Evolutionary conservation across 2,113 vertebrate genomes (phyloP), one percentile per base, ranked within the genome.

Genomic region (Okapia johnstoni): DNA sequence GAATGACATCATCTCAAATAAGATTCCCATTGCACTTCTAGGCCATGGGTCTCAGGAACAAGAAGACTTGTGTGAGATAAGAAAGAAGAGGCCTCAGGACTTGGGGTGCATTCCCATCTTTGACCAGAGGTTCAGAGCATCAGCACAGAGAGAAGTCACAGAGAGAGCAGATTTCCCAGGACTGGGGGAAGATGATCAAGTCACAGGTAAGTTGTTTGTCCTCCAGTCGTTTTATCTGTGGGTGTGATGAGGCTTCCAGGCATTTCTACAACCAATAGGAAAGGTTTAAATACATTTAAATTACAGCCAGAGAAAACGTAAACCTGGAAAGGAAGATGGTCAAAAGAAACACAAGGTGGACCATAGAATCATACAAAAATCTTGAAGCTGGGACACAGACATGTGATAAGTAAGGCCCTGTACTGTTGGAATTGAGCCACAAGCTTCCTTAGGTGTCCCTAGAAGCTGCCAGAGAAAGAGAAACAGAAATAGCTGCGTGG

Each of bases 191-290:
- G 36, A 98, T 96, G 97, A 85, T 80, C 21, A 33, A 25, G 19
- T 66, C 93, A 76, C 94, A 96, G 92, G 96, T 97, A 48, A 94
- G 23, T 30, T 50, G n/a, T 77, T 86, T 83, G 57, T 43, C 25
- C 13, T 88, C 17, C 7, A 55, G 16, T 33, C 30, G 5, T 54
- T 63, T 90, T 77, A 48, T 19, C 26, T 1, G 3, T 63, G 55
- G 13, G 17, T 16, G 1, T 94, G 48, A 85, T 52, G n/a, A 87
- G 13, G 63, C 28, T 50, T 73, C 43, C 2, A 25, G 54, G 58
- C 43, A 48, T 48, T 30, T 61, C 46, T 81, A 7, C 33, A 76
- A 73, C 43, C 81, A 70, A 43, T 12, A 77, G n/a, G 36, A 80
- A 83, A 46, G 2, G 8, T 43, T 17, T 85, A 52, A 46, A 13